Base-by-base conservation (phyloP, 2,113 vertebrate species). In the Columbina picui region DNA sequence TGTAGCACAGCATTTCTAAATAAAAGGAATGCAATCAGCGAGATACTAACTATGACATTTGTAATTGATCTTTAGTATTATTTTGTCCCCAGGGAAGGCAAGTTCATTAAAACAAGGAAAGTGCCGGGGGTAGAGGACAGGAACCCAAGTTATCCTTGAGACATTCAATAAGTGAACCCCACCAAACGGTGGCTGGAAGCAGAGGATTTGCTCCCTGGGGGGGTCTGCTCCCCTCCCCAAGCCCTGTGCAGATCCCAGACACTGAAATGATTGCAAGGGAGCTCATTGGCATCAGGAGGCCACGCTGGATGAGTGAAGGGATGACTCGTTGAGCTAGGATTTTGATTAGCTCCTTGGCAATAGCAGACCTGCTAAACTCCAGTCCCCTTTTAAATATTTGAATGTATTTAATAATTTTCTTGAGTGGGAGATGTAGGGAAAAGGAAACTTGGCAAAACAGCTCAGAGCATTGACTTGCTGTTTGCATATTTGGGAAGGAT, bases 401-500 rank as follows among this genome's bases (percentile, higher is more conserved):
- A 60, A 26, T 29, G 25, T 88, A 80, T 57, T 90, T 55, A 74
- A 80, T 84, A 1, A 4, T 88, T 90, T 95, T 86, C 18, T 43
- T 60, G 59, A 88, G 53, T 71, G 69, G 74, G 79, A 86, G 36
- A 75, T 69, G 43, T 19, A 65, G 63, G n/a, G 61, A 76, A 52
- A 86, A 84, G 71, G 81, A 65, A 68, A 63, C 41, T 94, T 94
- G 88, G 79, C 81, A 73, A 63, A 86, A 85, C 36, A n/a, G 52
- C 59, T 91, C 45, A 1, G 84, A 49, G 79, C 80, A 65, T 94
- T 97, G 85, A 94, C 90, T 93, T 81, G 86, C 57, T 82, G 67
- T 84, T 97, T 94, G 83, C 83, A 87, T 96, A 90, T 90, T 93
- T 96, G 94, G 90, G 77, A 92, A 95, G 94, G 92, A 84, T 95